A percentile compares a stretch with the other conserved stretches of the same genome.
phyloP scores from a whole-genome alignment of 1,140 invertebrate species.

The Drosophila lini region DNA sequence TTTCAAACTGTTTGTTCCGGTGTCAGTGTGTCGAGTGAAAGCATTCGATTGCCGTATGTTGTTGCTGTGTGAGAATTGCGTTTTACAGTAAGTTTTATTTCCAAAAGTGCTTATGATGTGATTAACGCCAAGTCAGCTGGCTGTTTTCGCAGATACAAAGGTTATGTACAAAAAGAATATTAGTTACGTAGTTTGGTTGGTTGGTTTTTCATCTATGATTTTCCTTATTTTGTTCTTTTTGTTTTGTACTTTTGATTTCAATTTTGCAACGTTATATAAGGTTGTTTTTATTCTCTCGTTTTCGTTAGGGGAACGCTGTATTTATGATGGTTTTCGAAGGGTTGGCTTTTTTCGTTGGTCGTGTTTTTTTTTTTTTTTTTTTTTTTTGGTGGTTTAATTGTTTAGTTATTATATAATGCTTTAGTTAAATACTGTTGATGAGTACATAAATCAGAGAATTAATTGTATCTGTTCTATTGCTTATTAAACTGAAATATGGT shows the following conservation, averaged over 20 bases:
- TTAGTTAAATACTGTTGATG: conserved; percentile 29
- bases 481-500: conserved; percentile 72
- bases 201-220: conserved; percentile 19
- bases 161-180: conserved; percentile 7
- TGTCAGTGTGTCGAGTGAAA: conserved; percentile 79
- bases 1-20: conserved; percentile 84
- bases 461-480: conserved; percentile 76
- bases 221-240: conserved; percentile 43
- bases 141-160: background rate
- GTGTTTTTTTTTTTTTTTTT: background rate
- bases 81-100: background rate
- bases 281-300: conserved; percentile 33
- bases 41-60: conserved; percentile 59
- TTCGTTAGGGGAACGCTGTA: conserved; percentile 18
- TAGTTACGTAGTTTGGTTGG: background rate
- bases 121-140: background rate
- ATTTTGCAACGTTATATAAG: conserved; percentile 52
- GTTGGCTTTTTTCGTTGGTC: conserved; percentile 32
- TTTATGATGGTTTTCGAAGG: conserved; percentile 22
- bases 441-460: conserved; percentile 45
- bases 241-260: conserved; percentile 80
- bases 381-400: conserved; percentile 4
- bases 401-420: background rate
- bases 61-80: conserved; percentile 40
- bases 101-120: background rate